These are phyloP conservation scores for Amniataba percoides DNA, from an alignment of 2,797 vertebrate genomes.

Conservation along the genomic window DNA sequence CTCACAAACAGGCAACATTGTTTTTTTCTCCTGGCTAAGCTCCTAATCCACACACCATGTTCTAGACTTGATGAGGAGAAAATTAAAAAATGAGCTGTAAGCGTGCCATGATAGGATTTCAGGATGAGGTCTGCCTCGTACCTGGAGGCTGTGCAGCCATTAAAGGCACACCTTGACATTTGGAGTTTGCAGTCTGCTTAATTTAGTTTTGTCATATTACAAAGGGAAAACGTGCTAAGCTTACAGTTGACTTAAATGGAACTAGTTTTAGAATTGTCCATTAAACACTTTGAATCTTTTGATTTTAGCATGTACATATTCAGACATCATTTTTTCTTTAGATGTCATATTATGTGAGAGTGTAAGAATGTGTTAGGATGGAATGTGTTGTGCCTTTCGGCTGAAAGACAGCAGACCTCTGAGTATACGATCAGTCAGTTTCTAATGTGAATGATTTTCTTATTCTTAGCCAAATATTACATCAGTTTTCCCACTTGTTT, in stretches of 20 bases:
- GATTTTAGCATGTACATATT: too few relatives aligned
- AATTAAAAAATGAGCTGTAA: slow-evolving; percentile 65
- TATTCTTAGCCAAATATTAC: too few relatives aligned
- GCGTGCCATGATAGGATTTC: slow-evolving; percentile 59
- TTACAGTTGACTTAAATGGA: neutral
- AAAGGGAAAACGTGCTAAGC: neutral
- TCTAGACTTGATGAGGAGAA: slow-evolving; percentile 50
- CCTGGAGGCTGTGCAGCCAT: slow-evolving; percentile 24
- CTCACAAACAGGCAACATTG: slow-evolving; percentile 53
- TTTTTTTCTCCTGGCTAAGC: slow-evolving; percentile 58
- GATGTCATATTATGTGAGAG: too few relatives aligned
- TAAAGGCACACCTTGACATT: slow-evolving; percentile 28
- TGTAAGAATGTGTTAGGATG: too few relatives aligned
- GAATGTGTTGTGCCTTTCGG: too few relatives aligned
- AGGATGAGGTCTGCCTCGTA: slow-evolving; percentile 26
- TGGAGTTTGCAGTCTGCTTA: neutral
- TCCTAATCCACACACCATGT: slow-evolving; percentile 47
- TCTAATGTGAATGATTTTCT: too few relatives aligned
- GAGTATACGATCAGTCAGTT: too few relatives aligned
- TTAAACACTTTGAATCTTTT: neutral
- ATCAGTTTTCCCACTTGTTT: too few relatives aligned
- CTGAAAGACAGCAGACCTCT: too few relatives aligned
- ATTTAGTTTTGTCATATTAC: neutral
- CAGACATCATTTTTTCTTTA: too few relatives aligned
- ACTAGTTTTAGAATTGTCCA: neutral